Percentiles rank a stretch among this genome's conserved stretches.
These are phyloP conservation scores for Lissonota sp. DNA, from an alignment of 2,888 invertebrate species.

Conservation along the genomic window DNA sequence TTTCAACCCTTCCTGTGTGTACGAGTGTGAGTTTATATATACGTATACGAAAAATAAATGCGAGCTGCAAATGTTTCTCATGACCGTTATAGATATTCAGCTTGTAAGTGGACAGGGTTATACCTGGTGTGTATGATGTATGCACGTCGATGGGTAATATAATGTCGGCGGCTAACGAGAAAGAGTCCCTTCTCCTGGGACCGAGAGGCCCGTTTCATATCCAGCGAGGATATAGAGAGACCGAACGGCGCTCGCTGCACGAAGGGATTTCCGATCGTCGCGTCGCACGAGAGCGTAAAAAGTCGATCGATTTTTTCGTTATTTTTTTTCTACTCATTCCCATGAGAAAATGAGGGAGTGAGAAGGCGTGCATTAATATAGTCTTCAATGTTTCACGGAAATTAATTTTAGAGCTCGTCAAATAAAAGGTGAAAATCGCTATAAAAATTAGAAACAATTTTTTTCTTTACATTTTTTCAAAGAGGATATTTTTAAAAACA, in stretches of 20 bases:
- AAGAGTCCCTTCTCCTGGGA: conserved; percentile 73
- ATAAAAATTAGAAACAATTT: no score
- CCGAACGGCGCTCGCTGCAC: conserved; percentile 11
- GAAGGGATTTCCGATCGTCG: conserved; percentile 15
- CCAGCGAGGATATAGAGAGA: not conserved
- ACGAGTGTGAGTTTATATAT: conserved; percentile 14
- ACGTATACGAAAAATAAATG: conserved; percentile 65
- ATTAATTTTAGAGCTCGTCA: no score
- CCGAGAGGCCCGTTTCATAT: conserved; percentile 42
- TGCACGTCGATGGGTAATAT: conserved; percentile 82
- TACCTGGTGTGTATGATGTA: conserved; percentile 77
- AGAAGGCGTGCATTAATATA: not conserved
- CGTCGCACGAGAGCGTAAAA: conserved; percentile 15
- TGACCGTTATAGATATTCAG: conserved; percentile 78
- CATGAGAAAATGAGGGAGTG: conserved; percentile 9
- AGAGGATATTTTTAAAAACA: no score
- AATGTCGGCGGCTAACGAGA: conserved; percentile 83
- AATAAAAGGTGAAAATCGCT: no score
- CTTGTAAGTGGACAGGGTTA: conserved; percentile 77
- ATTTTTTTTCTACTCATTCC: not conserved
- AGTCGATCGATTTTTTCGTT: conserved; percentile 13
- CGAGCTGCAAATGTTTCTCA: conserved; percentile 81
- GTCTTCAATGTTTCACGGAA: not conserved
- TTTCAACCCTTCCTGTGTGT: not conserved
- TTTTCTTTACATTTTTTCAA: no score